phyloP scores from a whole-genome alignment of 2,113 vertebrate genomes.

The Actenoides hombroni region DNA sequence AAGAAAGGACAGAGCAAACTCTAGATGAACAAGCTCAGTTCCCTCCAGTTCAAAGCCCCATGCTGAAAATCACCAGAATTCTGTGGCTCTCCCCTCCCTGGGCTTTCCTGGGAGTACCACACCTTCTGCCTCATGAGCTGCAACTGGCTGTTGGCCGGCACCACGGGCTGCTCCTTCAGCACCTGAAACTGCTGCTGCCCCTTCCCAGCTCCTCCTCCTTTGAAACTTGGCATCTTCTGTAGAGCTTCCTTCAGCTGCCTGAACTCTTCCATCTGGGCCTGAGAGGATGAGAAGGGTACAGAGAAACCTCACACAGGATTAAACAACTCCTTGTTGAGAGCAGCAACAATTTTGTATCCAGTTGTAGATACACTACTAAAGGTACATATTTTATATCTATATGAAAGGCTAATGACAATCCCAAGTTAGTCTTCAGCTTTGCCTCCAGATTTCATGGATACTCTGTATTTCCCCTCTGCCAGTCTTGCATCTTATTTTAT shows the following conservation, averaged over 20 bases:
- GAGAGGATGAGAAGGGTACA: not conserved
- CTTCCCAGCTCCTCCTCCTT: slow-evolving; percentile 32
- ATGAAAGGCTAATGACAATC: not conserved
- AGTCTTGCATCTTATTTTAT: not conserved
- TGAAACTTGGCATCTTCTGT: slow-evolving; percentile 73
- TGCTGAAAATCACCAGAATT: not conserved
- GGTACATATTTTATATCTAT: accelerated
- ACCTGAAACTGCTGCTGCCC: slow-evolving; percentile 6
- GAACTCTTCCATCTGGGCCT: slow-evolving; percentile 76
- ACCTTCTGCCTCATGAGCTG: slow-evolving; percentile 41
- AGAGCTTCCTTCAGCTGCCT: slow-evolving; percentile 73
- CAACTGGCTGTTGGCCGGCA: not conserved
- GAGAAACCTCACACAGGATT: not conserved
- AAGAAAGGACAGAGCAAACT: not conserved
- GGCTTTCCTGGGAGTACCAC: not conserved
- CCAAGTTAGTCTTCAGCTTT: not conserved
- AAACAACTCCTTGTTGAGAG: not conserved
- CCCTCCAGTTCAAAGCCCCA: not conserved
- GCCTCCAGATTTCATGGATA: not conserved
- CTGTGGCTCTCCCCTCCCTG: not conserved
- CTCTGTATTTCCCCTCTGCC: not conserved
- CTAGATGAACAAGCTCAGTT: not conserved
- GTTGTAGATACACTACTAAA: accelerated
- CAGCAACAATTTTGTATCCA: accelerated
- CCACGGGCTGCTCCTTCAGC: not conserved